phyloP scores from a whole-genome alignment of 2,113 vertebrate species.

The Brachypodius melanocephalos region DNA sequence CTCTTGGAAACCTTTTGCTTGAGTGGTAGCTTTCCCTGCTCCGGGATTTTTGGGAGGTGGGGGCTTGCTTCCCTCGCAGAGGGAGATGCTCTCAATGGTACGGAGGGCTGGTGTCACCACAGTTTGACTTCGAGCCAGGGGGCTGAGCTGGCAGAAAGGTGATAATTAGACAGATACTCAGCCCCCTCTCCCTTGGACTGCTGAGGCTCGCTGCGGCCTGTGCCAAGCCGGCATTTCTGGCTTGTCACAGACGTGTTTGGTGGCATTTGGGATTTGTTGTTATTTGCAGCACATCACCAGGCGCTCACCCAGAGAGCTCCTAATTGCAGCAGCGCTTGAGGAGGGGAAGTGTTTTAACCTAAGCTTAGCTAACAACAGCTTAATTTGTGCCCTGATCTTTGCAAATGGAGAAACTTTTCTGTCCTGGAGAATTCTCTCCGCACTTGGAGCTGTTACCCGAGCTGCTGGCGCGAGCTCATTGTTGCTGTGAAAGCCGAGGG shows the following conservation, averaged over 20 bases:
- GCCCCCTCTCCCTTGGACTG: background rate
- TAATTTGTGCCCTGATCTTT: background rate
- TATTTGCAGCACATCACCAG: background rate
- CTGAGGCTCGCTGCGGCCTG: background rate
- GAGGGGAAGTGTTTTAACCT: background rate
- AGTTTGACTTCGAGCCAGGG: background rate
- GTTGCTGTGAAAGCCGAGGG: background rate
- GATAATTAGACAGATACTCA: background rate
- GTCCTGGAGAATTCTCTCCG: background rate
- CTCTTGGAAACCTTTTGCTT: background rate
- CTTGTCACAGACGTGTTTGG: background rate
- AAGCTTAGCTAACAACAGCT: background rate
- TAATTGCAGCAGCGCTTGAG: background rate
- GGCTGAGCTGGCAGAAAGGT: background rate
- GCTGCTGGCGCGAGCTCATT: background rate
- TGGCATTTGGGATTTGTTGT: background rate
- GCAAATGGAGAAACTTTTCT: conserved; percentile 1
- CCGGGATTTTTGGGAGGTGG: background rate
- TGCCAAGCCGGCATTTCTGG: background rate
- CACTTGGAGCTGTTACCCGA: rapidly evolving
- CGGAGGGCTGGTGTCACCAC: background rate
- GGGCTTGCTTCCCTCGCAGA: background rate
- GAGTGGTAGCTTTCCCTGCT: background rate
- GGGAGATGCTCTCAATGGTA: background rate
- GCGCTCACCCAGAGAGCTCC: background rate